phyloP scores from a whole-genome alignment of 2,113 vertebrate species.

The Oryzias curvinotus region DNA sequence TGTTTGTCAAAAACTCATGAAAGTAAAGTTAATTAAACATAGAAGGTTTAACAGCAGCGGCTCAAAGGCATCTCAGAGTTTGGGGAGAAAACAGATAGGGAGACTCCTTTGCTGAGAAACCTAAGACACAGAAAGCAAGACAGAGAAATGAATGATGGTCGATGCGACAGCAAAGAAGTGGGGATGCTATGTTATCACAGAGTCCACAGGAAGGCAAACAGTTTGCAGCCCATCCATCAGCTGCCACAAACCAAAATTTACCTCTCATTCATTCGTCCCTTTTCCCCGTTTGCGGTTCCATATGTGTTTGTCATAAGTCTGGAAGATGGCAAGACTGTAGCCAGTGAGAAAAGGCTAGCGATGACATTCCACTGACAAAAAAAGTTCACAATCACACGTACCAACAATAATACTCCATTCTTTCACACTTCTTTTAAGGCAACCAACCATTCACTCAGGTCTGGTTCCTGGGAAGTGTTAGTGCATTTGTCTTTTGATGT shows the following conservation, averaged over 20 bases:
- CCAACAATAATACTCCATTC: slow-evolving; percentile 44
- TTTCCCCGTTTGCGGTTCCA: slow-evolving; percentile 15
- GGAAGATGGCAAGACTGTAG: slow-evolving; percentile 26
- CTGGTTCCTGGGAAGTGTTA: neutral
- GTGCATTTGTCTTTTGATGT: neutral
- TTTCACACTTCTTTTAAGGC: slow-evolving; percentile 28
- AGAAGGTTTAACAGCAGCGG: slow-evolving; percentile 30
- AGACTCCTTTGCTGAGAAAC: slow-evolving; percentile 5
- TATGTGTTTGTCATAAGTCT: slow-evolving; percentile 42
- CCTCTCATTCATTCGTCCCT: slow-evolving; percentile 40
- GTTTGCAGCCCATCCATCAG: slow-evolving; percentile 64
- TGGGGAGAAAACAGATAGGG: slow-evolving; percentile 14
- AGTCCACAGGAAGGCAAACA: slow-evolving; percentile 56
- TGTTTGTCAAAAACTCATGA: slow-evolving; percentile 26
- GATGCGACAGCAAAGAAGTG: slow-evolving; percentile 22
- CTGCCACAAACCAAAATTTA: slow-evolving; percentile 42
- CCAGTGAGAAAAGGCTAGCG: slow-evolving; percentile 40
- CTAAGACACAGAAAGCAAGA: slow-evolving; percentile 21
- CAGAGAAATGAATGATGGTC: slow-evolving; percentile 31
- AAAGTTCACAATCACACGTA: slow-evolving; percentile 49
- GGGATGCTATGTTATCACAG: slow-evolving; percentile 51
- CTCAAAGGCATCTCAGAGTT: slow-evolving; percentile 13
- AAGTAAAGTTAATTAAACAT: slow-evolving; percentile 17
- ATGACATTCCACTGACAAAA: slow-evolving; percentile 48
- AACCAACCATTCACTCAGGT: slow-evolving; percentile 28